phyloP scores from a whole-genome alignment of 2,797 vertebrate genomes.

The Myotis findleyi region DNA sequence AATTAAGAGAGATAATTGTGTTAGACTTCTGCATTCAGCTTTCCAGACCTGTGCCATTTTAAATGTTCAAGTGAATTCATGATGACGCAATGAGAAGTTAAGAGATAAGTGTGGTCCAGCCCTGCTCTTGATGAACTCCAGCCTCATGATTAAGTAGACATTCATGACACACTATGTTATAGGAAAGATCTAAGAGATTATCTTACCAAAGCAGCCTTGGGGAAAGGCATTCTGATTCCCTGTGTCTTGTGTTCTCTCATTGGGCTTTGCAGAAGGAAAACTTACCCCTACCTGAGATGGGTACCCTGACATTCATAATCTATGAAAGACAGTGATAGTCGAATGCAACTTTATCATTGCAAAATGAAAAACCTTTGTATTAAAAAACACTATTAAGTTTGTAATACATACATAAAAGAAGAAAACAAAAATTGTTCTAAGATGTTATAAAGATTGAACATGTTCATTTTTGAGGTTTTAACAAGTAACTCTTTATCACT shows the following conservation, averaged over 20 bases:
- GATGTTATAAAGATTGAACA: background rate
- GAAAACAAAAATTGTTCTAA: background rate
- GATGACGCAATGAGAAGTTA: background rate
- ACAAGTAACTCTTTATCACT: background rate
- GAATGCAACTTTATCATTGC: background rate
- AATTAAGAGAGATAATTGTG: constrained; percentile 74
- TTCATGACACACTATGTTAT: background rate
- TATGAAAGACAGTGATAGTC: background rate
- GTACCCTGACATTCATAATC: background rate
- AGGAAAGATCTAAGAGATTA: background rate
- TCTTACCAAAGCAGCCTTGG: background rate
- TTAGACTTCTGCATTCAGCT: constrained; percentile 58
- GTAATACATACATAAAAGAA: background rate
- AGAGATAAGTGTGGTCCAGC: background rate
- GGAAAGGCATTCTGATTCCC: background rate
- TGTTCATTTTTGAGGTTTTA: background rate
- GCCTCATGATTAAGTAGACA: background rate
- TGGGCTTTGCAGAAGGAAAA: background rate
- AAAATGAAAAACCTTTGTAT: background rate
- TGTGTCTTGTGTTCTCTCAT: background rate
- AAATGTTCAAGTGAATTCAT: constrained; percentile 55
- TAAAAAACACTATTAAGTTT: background rate
- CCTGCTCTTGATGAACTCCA: background rate
- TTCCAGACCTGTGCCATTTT: constrained; percentile 52
- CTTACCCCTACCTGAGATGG: background rate